Evolutionary conservation across 2,113 vertebrate genomes (phyloP).

Genomic region (Rutilus rutilus): DNA sequence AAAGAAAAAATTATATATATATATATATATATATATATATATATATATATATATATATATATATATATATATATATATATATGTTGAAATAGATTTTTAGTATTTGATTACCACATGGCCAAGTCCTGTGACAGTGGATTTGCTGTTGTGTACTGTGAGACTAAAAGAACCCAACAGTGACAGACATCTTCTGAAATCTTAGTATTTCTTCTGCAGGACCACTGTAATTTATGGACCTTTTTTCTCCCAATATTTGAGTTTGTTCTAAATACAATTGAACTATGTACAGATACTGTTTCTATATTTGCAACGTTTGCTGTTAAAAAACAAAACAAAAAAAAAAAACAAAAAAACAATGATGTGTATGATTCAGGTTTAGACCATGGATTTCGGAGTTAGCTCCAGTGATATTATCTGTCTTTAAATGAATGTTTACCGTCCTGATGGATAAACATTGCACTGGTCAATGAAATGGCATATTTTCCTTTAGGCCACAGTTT

Average conservation of each 20-base stretch:
- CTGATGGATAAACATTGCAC: conserved; percentile 67
- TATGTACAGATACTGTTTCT: conserved; percentile 95
- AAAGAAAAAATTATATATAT: conserved; percentile 61
- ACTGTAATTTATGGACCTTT: conserved; percentile 64
- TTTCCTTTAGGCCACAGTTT: conserved; percentile 61
- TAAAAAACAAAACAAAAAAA: conserved; percentile 75
- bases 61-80: conserved; percentile 73
- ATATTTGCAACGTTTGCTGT: conserved; percentile 97
- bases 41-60: conserved; percentile 74
- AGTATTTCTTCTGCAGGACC: conserved; percentile 71
- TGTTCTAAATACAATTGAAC: conserved; percentile 64
- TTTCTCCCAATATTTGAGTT: conserved; percentile 73
- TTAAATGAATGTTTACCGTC: conserved; percentile 66
- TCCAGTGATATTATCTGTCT: conserved; percentile 66
- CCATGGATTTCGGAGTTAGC: conserved; percentile 76
- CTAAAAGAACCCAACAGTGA: conserved; percentile 68
- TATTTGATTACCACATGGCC: conserved; percentile 86
- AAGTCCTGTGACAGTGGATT: conserved; percentile 90
- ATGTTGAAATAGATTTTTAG: conserved; percentile 78
- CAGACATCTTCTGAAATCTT: conserved; percentile 73
- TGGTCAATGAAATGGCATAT: conserved; percentile 65
- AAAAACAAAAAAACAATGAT: conserved; percentile 74
- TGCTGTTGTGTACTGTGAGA: conserved; percentile 87
- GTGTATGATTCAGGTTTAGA: conserved; percentile 84
- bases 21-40: conserved; percentile 74